These are phyloP conservation scores for Xiphophorus birchmanni DNA, from an alignment of 2,797 vertebrate genomes.

Conservation along the genomic window DNA sequence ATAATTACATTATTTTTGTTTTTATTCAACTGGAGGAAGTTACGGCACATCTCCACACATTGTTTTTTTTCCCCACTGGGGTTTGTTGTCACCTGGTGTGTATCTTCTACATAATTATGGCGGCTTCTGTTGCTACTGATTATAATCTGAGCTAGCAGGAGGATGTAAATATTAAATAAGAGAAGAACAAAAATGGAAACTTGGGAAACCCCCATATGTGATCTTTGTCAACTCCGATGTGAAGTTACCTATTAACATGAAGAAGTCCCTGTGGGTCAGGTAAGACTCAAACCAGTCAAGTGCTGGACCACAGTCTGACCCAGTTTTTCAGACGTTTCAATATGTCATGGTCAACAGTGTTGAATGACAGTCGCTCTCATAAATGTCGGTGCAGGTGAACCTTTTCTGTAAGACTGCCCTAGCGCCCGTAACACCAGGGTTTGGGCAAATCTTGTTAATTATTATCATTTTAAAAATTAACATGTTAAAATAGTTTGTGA, in stretches of 20 bases:
- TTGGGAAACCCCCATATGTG: background rate
- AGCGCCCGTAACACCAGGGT: no score
- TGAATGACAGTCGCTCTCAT: no score
- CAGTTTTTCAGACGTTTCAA: background rate
- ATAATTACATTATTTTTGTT: background rate
- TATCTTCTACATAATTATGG: background rate
- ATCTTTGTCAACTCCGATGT: background rate
- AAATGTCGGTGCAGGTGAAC: no score
- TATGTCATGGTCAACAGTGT: no score
- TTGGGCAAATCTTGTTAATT: no score
- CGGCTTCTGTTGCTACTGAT: background rate
- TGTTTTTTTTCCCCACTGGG: background rate
- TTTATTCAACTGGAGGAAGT: background rate
- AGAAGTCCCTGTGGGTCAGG: background rate
- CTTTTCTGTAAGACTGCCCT: no score
- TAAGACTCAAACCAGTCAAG: no score
- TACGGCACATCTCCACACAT: background rate
- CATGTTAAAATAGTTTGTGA: no score
- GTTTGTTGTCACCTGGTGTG: background rate
- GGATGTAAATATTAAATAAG: background rate
- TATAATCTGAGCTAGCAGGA: no score
- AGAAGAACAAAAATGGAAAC: background rate
- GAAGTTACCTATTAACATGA: background rate
- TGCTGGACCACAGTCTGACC: background rate
- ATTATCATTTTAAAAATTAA: no score